Percentiles rank a stretch among this genome's conserved stretches.
phyloP scores from a whole-genome alignment of 2,888 invertebrate species.

The Minunthozetes semirufus region DNA sequence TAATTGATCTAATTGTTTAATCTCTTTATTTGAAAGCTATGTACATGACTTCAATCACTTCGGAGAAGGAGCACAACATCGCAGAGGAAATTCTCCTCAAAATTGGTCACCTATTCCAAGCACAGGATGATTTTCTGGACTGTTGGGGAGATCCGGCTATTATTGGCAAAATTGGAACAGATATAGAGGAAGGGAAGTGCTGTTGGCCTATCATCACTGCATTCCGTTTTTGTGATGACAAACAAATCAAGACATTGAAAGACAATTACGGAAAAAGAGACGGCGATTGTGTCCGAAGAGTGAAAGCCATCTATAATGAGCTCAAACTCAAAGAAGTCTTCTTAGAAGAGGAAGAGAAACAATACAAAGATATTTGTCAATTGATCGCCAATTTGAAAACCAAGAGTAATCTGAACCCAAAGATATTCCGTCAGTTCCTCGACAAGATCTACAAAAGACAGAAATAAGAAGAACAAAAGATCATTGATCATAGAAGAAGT shows the following conservation, averaged over 20 bases:
- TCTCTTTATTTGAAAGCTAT: neutral
- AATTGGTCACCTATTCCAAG: slow-evolving; percentile 93
- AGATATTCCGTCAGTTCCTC: neutral
- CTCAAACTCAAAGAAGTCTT: slow-evolving; percentile 68
- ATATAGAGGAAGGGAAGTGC: slow-evolving; percentile 93
- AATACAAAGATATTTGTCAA: slow-evolving; percentile 38
- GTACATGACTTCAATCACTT: slow-evolving; percentile 58
- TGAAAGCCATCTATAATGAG: slow-evolving; percentile 70
- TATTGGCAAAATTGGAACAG: slow-evolving; percentile 82
- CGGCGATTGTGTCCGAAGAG: slow-evolving; percentile 59
- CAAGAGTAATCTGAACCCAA: slow-evolving; percentile 1
- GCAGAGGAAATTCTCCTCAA: slow-evolving; percentile 76
- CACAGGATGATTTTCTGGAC: slow-evolving; percentile 85
- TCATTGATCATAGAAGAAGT: too few relatives aligned
- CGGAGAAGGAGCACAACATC: slow-evolving; percentile 72
- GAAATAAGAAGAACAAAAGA: too few relatives aligned
- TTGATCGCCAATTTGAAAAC: neutral
- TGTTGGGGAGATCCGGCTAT: slow-evolving; percentile 77
- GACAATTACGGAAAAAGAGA: slow-evolving; percentile 68
- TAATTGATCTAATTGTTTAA: neutral
- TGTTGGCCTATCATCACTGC: slow-evolving; percentile 89
- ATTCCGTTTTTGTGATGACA: slow-evolving; percentile 64
- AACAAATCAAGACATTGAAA: slow-evolving; percentile 60
- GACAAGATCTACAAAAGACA: neutral
- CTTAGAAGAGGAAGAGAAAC: slow-evolving; percentile 60